A percentile compares a stretch with the other conserved stretches of the same genome.
phyloP scores from a whole-genome alignment of 2,888 invertebrate genomes.

The Apeira syringaria region DNA sequence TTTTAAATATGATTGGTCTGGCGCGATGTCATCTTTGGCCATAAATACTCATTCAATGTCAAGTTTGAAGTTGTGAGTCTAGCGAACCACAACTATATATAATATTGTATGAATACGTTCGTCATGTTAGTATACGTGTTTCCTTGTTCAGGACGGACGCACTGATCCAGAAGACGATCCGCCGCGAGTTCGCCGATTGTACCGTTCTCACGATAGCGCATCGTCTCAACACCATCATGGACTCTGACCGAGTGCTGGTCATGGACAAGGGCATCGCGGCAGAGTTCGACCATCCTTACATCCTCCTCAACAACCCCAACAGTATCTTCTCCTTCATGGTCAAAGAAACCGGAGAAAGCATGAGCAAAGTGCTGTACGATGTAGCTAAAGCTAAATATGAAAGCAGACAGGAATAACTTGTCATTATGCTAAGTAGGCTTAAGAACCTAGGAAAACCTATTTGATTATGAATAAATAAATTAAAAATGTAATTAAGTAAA shows the following conservation, averaged over 20 bases:
- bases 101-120: too few species aligned
- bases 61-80: too few species aligned
- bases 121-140: too few species aligned
- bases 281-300: constrained; percentile 88
- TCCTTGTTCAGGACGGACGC: constrained; percentile 81
- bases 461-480: background rate
- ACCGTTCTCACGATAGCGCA: constrained; percentile 96
- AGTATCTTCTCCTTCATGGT: constrained; percentile 87
- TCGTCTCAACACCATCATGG: constrained; percentile 95
- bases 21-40: too few species aligned
- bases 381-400: constrained; percentile 64
- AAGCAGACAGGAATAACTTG: constrained; percentile 19
- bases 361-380: constrained; percentile 55
- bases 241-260: constrained; percentile 93
- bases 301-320: constrained; percentile 82
- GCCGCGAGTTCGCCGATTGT: constrained; percentile 89
- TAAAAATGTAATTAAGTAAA: background rate
- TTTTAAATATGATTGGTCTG: too few species aligned
- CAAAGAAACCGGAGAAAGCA: constrained; percentile 84
- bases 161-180: constrained; percentile 92
- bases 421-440: background rate
- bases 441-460: background rate
- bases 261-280: constrained; percentile 90
- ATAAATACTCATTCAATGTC: too few species aligned
- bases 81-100: too few species aligned